These are phyloP conservation scores for Phrixothrix hirtus DNA, from an alignment of 2,888 invertebrate species.

Conservation along the genomic window DNA sequence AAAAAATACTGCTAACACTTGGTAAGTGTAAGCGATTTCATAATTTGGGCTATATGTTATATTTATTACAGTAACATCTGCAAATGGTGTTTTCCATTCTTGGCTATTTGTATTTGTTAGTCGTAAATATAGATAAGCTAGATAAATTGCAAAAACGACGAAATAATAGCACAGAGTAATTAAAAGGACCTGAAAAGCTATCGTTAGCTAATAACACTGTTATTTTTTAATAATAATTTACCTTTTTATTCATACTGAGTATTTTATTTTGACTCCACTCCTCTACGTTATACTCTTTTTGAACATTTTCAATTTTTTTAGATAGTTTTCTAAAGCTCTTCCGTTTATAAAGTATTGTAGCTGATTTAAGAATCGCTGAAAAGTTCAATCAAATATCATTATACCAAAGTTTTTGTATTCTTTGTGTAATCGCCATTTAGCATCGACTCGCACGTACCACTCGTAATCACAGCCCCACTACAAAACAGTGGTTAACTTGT, in stretches of 20 bases:
- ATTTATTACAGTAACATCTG: slow-evolving; percentile 1
- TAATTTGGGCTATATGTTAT: slow-evolving; percentile 1
- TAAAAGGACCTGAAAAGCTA: not conserved
- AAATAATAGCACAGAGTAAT: not conserved
- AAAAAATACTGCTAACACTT: not conserved
- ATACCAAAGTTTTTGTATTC: too few species aligned
- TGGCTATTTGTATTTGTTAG: not conserved
- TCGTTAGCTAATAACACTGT: too few species aligned
- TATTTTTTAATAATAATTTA: not conserved
- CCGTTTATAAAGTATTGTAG: too few species aligned
- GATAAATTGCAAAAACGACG: not conserved
- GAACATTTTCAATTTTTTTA: not conserved
- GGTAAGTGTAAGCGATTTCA: not conserved
- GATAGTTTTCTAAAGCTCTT: too few species aligned
- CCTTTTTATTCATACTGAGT: not conserved
- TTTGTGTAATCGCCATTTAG: too few species aligned
- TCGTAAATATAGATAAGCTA: not conserved
- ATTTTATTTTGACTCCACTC: not conserved
- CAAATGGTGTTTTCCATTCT: slow-evolving; percentile 1
- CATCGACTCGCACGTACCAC: too few species aligned
- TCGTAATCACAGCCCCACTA: too few species aligned
- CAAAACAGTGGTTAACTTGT: too few species aligned
- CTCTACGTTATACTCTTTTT: not conserved
- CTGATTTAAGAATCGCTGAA: too few species aligned
- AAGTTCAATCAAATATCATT: too few species aligned